Base-by-base conservation (phyloP, 2,888 invertebrate genomes). In the Himalopsyche japonica region DNA sequence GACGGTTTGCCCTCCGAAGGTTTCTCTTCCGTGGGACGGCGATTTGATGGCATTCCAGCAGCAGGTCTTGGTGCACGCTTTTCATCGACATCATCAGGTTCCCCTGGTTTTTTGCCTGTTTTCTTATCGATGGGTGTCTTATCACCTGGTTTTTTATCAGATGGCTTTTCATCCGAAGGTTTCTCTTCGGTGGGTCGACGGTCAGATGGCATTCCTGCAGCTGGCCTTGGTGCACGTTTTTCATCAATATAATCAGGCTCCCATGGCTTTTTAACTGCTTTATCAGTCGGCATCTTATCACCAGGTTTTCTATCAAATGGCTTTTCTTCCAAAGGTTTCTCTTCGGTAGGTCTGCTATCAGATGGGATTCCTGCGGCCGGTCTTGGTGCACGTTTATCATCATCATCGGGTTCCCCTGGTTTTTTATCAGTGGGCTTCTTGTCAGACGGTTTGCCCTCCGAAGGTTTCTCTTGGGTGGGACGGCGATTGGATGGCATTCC, bases 111-210 rank as follows among this genome's bases (percentile, higher is more conserved):
- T 81, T 78, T 20, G n/a, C 32, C 32, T 57, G 30, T 34, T 15
- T n/a, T 82, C 7, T 87, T 37, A 37, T 37, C 37, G 2, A 10
- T 37, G 8, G 37, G 37, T 10, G 10, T 79, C 30, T 87, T 88
- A 24, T 88, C 87, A 2, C 81, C 79, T 2, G 86, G 86, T 32
- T 78, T 64, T 32, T 83, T 81, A 70, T 83, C 83, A 24, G 15
- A 34, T 1, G 81, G 79, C 81, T 84, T 80, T 24, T 78, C 70
- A 10, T 80, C 82, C 2, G n/a, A 49, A 18, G 83, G 82, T 20
- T 82, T 76, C 64, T 7, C 85, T 30, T 49, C 87, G 86, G 47
- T 48, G 57, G 30, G 48, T 48, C 43, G 15, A 43, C 43, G 43
- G 15, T 43, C 43, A 0, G 43, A 43, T 43, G 43, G 43, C 43